Base-by-base conservation (phyloP, 2,797 vertebrate genomes). In the Channa striata region DNA sequence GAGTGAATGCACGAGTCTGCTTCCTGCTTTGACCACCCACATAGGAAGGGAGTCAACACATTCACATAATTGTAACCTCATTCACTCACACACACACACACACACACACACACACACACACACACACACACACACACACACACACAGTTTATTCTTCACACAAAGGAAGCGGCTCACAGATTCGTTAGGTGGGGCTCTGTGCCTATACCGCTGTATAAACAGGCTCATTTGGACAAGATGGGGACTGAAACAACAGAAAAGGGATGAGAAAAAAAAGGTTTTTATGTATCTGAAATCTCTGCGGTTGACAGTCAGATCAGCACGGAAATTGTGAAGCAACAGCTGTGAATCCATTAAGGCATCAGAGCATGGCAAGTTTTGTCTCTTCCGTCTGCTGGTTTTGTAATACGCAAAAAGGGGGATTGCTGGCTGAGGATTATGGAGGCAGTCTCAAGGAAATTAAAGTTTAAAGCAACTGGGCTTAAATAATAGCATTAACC, bases 1-100 rank as follows among this genome's bases (percentile, higher is more conserved):
- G 69, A 78, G 68, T 47, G 63, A 64, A 80, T 33, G 61, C 46
- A 58, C 13, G 25, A 17, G 53, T 61, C 81, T 81, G 74, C 77
- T 86, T 92, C 84, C 88, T 77, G 81, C 66, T 58, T 59, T 72
- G 81, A 86, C 84, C 90, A 87, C 86, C 86, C 82, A 85, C 85
- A 82, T 74, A 53, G 79, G 64, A 82, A 85, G 72, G 68, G 74
- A 86, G 71, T 68, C 57, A 36, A 77, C 70, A 17, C 39, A 46
- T 58, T 70, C 52, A 51, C 68, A 69, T 59, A 47, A 72, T 37
- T 49, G 56, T 48, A 14, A 57, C 54, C 54, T 76, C 59, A 43
- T 54, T 83, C 78, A 80, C 68, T 59, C 12, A 20, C 12, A 60
- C n/a, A n/a, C n/a, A n/a, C n/a, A n/a, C n/a, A n/a, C n/a, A n/a